phyloP scores from a whole-genome alignment of 92 coral and sea anemone genomes.

The Phymanthus crucifer region DNA sequence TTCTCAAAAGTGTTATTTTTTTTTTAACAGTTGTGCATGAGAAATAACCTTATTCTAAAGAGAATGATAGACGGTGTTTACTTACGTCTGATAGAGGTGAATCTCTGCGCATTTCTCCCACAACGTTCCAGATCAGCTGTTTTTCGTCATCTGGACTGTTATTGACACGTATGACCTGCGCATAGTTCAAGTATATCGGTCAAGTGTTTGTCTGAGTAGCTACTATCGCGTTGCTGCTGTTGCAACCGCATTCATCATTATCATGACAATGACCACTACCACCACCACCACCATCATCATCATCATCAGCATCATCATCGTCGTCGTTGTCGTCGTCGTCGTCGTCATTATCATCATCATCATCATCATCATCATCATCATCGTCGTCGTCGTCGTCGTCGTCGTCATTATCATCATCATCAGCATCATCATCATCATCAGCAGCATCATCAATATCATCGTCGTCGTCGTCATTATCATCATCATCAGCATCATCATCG shows the following conservation, averaged over 20 bases:
- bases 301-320: not conserved
- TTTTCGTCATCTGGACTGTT: conserved; percentile 43
- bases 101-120: conserved; percentile 59
- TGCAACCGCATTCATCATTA: not conserved
- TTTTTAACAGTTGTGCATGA: too few species aligned
- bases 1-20: too few species aligned
- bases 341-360: too few species aligned
- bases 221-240: too few species aligned
- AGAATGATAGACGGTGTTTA: not conserved
- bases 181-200: not conserved
- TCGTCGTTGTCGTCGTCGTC: not conserved
- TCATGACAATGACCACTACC: too few species aligned
- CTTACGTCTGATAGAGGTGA: conserved; percentile 5
- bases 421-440: too few species aligned
- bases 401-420: not conserved
- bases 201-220: not conserved
- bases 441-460: not conserved
- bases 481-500: too few species aligned
- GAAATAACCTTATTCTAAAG: not conserved
- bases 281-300: too few species aligned
- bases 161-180: conserved; percentile 58
- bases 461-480: not conserved
- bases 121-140: conserved; percentile 62
- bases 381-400: not conserved
- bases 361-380: too few species aligned